phyloP scores from a whole-genome alignment of 1,140 invertebrate genomes.

The Gryon sp. region DNA sequence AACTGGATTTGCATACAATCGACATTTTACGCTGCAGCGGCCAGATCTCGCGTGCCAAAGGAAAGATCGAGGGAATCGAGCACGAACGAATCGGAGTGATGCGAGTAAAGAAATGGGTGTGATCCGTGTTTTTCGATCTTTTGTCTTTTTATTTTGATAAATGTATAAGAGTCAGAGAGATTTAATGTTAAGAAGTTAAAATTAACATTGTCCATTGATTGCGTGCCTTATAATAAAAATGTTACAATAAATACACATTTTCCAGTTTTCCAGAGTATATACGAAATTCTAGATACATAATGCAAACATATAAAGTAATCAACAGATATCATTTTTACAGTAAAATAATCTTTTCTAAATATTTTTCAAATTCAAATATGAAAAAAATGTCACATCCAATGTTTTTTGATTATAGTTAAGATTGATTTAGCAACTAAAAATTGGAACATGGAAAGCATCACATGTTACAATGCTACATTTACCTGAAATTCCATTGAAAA shows the following conservation, averaged over 20 bases:
- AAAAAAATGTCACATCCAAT: neutral
- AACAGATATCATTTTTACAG: too few species aligned
- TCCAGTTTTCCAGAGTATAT: too few species aligned
- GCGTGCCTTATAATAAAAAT: slow-evolving; percentile 45
- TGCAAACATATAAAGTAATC: too few species aligned
- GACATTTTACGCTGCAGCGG: slow-evolving; percentile 62
- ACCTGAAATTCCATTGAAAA: neutral
- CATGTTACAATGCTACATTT: neutral
- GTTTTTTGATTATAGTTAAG: neutral
- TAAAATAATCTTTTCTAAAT: too few species aligned
- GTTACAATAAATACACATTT: too few species aligned
- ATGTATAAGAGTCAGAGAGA: slow-evolving; percentile 39
- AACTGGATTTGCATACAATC: slow-evolving; percentile 73
- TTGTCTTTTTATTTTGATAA: slow-evolving; percentile 31
- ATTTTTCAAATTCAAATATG: neutral
- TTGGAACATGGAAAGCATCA: too few species aligned
- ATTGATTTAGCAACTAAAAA: too few species aligned
- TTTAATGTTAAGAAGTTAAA: slow-evolving; percentile 35
- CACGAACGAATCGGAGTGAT: slow-evolving; percentile 36
- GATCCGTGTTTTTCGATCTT: neutral
- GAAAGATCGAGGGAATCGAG: slow-evolving; percentile 33
- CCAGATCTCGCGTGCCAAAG: slow-evolving; percentile 67
- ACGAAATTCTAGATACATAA: too few species aligned
- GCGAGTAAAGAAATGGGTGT: slow-evolving; percentile 9
- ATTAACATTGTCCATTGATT: slow-evolving; percentile 43